These are phyloP conservation scores for Poliocrania exsul DNA, from an alignment of 2,797 vertebrate genomes.

Conservation along the genomic window DNA sequence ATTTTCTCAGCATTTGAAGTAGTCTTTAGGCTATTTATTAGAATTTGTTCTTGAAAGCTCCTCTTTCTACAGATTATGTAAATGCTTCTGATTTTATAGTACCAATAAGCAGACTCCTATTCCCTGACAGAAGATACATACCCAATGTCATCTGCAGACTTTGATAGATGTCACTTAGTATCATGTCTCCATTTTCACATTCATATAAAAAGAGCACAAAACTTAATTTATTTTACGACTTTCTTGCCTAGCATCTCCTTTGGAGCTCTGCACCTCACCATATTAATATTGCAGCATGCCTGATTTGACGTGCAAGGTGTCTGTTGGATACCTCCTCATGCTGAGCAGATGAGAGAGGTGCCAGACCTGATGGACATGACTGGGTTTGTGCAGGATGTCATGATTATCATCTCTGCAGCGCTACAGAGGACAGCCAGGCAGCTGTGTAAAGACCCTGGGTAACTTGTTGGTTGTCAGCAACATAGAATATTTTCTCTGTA, in stretches of 20 bases:
- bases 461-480: not conserved
- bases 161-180: constrained; percentile 32
- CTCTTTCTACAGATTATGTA: not conserved
- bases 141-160: not conserved
- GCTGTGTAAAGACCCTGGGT: not conserved
- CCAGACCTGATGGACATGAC: not conserved
- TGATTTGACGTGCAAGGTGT: not conserved
- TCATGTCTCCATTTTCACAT: constrained; percentile 1
- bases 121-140: not conserved
- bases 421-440: not conserved
- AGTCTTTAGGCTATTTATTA: not conserved
- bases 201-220: not conserved
- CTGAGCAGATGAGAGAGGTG: not conserved
- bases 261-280: not conserved
- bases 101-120: not conserved
- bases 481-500: not conserved
- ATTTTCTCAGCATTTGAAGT: not conserved
- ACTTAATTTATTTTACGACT: not conserved
- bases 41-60: not conserved
- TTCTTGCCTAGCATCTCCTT: not conserved
- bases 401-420: not conserved
- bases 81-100: not conserved
- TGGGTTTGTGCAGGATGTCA: not conserved
- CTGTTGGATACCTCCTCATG: not conserved
- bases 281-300: not conserved